Conservation (phyloP, 2,888 invertebrate genomes). For the Hyposoter didymator region DNA sequence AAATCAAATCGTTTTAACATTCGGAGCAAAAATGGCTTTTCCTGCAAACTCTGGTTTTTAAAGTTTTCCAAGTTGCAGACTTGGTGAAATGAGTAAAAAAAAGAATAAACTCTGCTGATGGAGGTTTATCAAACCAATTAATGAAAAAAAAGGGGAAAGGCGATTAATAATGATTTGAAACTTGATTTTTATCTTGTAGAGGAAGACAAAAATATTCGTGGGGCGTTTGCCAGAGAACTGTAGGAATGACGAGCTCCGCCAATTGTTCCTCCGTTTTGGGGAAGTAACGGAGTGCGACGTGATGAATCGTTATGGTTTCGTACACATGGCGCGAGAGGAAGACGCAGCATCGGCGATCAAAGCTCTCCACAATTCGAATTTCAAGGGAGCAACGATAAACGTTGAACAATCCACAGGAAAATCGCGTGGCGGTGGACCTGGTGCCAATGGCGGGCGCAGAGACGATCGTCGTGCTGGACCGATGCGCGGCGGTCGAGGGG, state of each 20-base stretch:
- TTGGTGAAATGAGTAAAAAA: too few species aligned
- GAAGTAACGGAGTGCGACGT: slow-evolving; percentile 97
- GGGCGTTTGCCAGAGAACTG: slow-evolving; percentile 95
- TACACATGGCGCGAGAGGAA: slow-evolving; percentile 94
- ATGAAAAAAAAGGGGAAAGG: too few species aligned
- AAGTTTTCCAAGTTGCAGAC: too few species aligned
- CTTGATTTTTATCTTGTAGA: slow-evolving; percentile 82
- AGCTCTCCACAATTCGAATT: slow-evolving; percentile 91
- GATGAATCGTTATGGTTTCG: slow-evolving; percentile 97
- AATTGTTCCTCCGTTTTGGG: slow-evolving; percentile 94
- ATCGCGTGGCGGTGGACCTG: slow-evolving; percentile 87
- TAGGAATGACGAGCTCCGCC: slow-evolving; percentile 92
- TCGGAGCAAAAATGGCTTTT: neutral
- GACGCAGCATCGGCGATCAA: slow-evolving; percentile 93
- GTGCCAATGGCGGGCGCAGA: slow-evolving; percentile 85
- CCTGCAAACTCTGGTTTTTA: too few species aligned
- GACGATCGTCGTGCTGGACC: slow-evolving; percentile 85
- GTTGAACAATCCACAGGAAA: slow-evolving; percentile 94
- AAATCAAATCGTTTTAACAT: neutral
- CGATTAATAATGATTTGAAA: neutral
- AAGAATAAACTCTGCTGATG: too few species aligned
- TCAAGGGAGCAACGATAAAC: slow-evolving; percentile 93
- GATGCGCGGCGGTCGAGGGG: slow-evolving; percentile 86
- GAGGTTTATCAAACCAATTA: too few species aligned
- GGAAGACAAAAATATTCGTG: slow-evolving; percentile 95